A percentile compares a stretch with the other conserved stretches of the same genome.
Evolutionary conservation across 2,113 vertebrate genomes (phyloP).

Genomic region (Sander lucioperca): DNA sequence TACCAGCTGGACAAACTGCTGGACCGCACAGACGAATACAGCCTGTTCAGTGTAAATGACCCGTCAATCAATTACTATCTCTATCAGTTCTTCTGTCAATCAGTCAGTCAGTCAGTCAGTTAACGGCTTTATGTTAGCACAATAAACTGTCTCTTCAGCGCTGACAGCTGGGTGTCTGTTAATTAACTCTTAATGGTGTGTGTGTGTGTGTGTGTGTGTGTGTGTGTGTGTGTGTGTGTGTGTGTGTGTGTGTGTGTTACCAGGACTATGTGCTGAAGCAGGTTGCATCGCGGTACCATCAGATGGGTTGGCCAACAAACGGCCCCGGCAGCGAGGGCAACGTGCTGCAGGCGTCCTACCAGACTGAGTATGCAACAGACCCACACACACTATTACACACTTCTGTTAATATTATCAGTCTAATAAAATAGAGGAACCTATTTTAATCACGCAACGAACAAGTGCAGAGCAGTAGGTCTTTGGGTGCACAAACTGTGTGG

Average conservation of each 20-base stretch:
- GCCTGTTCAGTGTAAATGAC: slow-evolving; percentile 92
- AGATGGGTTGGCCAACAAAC: slow-evolving; percentile 93
- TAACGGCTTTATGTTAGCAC: not conserved
- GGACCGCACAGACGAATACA: slow-evolving; percentile 96
- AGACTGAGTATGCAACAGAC: slow-evolving; percentile 88
- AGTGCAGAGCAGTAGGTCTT: not conserved
- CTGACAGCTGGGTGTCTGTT: not conserved
- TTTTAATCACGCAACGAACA: not conserved
- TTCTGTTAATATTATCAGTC: not conserved
- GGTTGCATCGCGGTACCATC: slow-evolving; percentile 93
- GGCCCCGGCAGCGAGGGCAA: slow-evolving; percentile 84
- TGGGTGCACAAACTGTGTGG: not conserved
- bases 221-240: slow-evolving; percentile 35
- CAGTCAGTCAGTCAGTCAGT: not conserved
- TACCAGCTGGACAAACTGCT: slow-evolving; percentile 97
- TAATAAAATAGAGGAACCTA: not conserved
- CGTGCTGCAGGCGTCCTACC: slow-evolving; percentile 91
- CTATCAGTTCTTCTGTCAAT: slow-evolving; percentile 1
- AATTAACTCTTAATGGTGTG: not conserved
- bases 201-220: slow-evolving; percentile 30
- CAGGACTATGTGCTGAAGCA: slow-evolving; percentile 97
- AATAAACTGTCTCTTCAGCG: not conserved
- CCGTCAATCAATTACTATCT: slow-evolving; percentile 21
- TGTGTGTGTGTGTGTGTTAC: slow-evolving; percentile 35
- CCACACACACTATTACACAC: not conserved